Evolutionary conservation across 2,888 invertebrate species (phyloP).

Genomic region (Polydrusus tereticollis): DNA sequence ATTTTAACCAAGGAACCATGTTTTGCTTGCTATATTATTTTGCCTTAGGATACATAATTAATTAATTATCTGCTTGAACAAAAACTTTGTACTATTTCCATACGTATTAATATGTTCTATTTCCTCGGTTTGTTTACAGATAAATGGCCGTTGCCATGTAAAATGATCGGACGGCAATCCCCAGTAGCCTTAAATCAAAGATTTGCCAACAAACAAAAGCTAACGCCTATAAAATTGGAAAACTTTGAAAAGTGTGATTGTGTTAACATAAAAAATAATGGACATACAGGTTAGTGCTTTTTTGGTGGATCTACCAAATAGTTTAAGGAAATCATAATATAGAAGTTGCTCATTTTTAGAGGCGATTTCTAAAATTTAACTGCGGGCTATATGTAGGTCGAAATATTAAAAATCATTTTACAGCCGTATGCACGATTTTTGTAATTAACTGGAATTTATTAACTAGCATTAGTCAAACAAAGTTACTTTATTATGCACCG

Average conservation of each 20-base stretch:
- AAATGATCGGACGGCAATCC: constrained; percentile 32
- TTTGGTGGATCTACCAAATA: background rate
- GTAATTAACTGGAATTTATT: too few species aligned
- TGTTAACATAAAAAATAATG: constrained; percentile 21
- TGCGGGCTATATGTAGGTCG: too few species aligned
- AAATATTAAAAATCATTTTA: too few species aligned
- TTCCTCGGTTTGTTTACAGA: background rate
- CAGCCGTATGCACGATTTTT: too few species aligned
- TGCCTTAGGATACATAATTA: too few species aligned
- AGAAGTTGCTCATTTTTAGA: too few species aligned
- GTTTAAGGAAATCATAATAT: background rate
- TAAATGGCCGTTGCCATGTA: constrained; percentile 32
- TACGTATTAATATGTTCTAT: background rate
- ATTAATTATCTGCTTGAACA: background rate
- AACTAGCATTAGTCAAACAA: too few species aligned
- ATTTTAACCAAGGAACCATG: too few species aligned
- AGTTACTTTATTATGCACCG: too few species aligned
- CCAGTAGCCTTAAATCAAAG: constrained; percentile 24
- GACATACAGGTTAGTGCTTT: constrained; percentile 25
- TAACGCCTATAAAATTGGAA: background rate
- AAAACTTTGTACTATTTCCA: too few species aligned
- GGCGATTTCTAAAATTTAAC: too few species aligned
- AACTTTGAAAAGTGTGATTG: constrained; percentile 4
- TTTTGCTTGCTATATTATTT: too few species aligned
- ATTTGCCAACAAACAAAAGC: background rate